A percentile compares a stretch with the other conserved stretches of the same genome.
These are phyloP conservation scores for Lepilemur septentrionalis DNA, from an alignment of 2,797 vertebrate species.

Conservation along the genomic window DNA sequence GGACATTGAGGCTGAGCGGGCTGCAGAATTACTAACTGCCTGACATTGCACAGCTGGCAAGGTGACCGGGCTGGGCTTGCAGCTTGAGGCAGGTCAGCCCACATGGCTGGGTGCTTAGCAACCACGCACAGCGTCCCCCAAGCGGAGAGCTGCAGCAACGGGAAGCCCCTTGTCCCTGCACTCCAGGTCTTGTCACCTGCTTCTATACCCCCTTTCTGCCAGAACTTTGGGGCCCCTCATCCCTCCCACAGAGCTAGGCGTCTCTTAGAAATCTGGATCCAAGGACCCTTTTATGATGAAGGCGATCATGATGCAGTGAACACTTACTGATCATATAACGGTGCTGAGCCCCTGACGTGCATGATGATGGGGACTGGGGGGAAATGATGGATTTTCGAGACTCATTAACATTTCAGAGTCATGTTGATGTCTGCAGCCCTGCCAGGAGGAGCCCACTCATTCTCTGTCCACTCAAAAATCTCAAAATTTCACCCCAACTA, in stretches of 20 bases:
- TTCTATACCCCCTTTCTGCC: not conserved
- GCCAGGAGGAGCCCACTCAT: not conserved
- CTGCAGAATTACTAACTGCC: not conserved
- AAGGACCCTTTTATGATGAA: not conserved
- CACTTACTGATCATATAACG: accelerated
- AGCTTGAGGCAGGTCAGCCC: not conserved
- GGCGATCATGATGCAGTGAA: not conserved
- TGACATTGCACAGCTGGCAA: not conserved
- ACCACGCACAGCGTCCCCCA: not conserved
- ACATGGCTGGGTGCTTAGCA: accelerated
- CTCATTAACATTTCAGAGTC: not conserved
- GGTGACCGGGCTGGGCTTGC: not conserved
- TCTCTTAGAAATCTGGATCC: not conserved
- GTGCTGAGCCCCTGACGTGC: not conserved
- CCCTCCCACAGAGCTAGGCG: not conserved
- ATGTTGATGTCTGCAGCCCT: not conserved
- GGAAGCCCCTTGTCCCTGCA: no score
- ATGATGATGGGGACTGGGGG: not conserved
- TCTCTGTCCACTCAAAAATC: not conserved
- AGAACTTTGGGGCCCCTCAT: not conserved
- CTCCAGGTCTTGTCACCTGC: not conserved
- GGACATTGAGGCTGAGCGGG: not conserved
- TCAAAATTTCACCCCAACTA: not conserved
- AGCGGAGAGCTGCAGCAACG: not conserved
- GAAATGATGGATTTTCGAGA: not conserved